Evolutionary conservation across 2,888 invertebrate species (phyloP).

Genomic region (Drosophila anceps): DNA sequence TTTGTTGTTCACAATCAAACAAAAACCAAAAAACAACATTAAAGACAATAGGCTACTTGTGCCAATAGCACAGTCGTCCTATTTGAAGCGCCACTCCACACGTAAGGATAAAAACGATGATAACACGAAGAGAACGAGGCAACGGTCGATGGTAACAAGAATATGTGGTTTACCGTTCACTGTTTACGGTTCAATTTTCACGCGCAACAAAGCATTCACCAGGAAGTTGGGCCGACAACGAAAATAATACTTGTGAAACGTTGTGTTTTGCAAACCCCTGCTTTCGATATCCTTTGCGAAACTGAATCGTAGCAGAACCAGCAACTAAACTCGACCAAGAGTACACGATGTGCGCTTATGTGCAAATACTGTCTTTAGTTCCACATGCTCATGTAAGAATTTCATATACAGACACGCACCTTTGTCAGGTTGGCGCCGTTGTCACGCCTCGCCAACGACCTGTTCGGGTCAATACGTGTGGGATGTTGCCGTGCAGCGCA

Average conservation of each 20-base stretch:
- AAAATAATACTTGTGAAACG: slow-evolving; percentile 1
- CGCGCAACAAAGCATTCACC: slow-evolving; percentile 9
- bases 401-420: slow-evolving; percentile 36
- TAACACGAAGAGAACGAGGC: background rate
- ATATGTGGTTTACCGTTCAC: slow-evolving; percentile 16
- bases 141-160: slow-evolving; percentile 33
- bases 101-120: slow-evolving; percentile 7
- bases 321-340: slow-evolving; percentile 63
- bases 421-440: slow-evolving; percentile 34
- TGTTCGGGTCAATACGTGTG: slow-evolving; percentile 14
- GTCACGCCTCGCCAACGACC: slow-evolving; percentile 2
- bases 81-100: slow-evolving; percentile 8
- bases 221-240: slow-evolving; percentile 4
- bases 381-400: slow-evolving; percentile 51
- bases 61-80: background rate
- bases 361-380: slow-evolving; percentile 38
- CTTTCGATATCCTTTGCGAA: slow-evolving; percentile 60
- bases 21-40: slow-evolving; percentile 15
- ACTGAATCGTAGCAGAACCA: slow-evolving; percentile 53
- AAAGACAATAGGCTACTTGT: background rate
- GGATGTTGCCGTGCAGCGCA: slow-evolving; percentile 42
- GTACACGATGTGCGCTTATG: slow-evolving; percentile 18
- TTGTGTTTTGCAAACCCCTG: slow-evolving; percentile 43
- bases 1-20: slow-evolving; percentile 10
- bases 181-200: slow-evolving; percentile 30